These are phyloP conservation scores for Troides aeacus DNA, from an alignment of 2,888 invertebrate species.

Conservation along the genomic window DNA sequence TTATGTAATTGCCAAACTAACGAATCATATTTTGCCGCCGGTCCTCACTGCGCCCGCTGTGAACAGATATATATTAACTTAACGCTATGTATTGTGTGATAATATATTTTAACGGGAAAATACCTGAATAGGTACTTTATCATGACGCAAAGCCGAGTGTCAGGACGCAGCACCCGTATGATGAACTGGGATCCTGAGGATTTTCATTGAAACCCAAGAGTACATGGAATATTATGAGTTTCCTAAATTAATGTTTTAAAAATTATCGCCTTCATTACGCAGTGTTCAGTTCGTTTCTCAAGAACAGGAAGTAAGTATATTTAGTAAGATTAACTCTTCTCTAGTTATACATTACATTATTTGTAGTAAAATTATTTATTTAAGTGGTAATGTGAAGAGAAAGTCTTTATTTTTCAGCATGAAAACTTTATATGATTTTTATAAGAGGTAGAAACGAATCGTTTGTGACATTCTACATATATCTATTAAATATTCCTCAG, in stretches of 20 bases:
- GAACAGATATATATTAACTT: constrained; percentile 17
- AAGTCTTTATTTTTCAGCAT: too few species aligned
- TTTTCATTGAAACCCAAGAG: constrained; percentile 46
- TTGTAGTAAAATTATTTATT: too few species aligned
- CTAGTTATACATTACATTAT: too few species aligned
- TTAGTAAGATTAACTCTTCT: too few species aligned
- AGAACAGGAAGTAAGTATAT: background rate
- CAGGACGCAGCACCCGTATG: constrained; percentile 60
- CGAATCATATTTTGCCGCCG: background rate
- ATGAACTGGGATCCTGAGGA: constrained; percentile 70
- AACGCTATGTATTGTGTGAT: constrained; percentile 37
- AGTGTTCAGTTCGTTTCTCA: background rate
- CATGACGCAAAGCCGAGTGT: constrained; percentile 73
- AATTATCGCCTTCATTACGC: background rate
- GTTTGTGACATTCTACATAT: background rate
- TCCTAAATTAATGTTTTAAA: constrained; percentile 7
- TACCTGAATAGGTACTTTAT: constrained; percentile 76
- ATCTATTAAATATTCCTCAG: constrained; percentile 12
- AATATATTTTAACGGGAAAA: constrained; percentile 71
- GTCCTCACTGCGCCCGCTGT: background rate
- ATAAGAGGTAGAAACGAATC: background rate
- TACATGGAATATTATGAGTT: constrained; percentile 25
- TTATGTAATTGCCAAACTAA: background rate
- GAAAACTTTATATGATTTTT: too few species aligned
- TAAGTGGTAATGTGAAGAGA: too few species aligned